These are phyloP conservation scores for Rhineura floridana DNA, from an alignment of 2,113 vertebrate species.

Conservation along the genomic window DNA sequence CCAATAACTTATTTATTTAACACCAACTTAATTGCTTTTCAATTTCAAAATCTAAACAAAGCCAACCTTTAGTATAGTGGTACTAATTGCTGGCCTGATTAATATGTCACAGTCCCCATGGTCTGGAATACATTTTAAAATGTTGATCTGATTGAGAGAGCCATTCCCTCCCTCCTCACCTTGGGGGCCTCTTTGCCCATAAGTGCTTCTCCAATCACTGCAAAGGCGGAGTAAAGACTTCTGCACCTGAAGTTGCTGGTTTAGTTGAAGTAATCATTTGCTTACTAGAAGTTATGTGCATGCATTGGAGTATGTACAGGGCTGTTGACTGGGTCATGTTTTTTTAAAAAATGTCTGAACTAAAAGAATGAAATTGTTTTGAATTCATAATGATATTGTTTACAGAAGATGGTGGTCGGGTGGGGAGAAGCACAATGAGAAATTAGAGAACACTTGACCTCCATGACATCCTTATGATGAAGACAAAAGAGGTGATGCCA, in stretches of 20 bases:
- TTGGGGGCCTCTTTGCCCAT: not conserved
- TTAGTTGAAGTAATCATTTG: not conserved
- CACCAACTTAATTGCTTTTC: not conserved
- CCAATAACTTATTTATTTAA: not conserved
- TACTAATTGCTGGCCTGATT: not conserved
- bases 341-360: not conserved
- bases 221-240: not conserved
- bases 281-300: not conserved
- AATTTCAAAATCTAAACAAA: not conserved
- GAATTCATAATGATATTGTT: too few relatives aligned
- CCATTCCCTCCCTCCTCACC: too few relatives aligned
- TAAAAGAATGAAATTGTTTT: not conserved
- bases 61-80: not conserved
- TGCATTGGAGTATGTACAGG: not conserved
- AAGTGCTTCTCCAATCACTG: not conserved
- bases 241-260: not conserved
- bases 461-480: too few relatives aligned
- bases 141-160: not conserved
- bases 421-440: too few relatives aligned
- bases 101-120: not conserved
- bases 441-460: too few relatives aligned
- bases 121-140: not conserved
- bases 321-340: not conserved
- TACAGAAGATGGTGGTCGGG: too few relatives aligned
- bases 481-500: too few relatives aligned